Conservation (phyloP, 2,797 vertebrate genomes). For the Ciconia nigra region DNA sequence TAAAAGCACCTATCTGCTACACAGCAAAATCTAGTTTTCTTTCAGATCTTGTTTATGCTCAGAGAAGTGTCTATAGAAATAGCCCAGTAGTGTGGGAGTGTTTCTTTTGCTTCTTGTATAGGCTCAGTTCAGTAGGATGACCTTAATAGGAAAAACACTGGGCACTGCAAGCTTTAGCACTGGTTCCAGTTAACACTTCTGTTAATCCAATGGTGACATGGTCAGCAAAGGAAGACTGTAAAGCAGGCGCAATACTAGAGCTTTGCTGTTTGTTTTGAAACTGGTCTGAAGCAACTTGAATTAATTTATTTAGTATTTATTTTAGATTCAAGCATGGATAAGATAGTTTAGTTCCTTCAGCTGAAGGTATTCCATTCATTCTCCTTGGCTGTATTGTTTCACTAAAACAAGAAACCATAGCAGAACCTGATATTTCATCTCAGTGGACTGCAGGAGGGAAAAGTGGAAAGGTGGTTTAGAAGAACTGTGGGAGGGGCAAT, state of each 20-base stretch:
- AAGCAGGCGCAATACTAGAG: background rate
- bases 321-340: background rate
- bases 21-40: background rate
- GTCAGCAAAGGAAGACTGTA: background rate
- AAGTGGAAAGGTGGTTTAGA: background rate
- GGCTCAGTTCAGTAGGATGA: background rate
- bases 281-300: background rate
- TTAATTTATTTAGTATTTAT: background rate
- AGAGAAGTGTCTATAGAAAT: background rate
- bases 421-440: background rate
- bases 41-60: background rate
- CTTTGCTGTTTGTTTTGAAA: background rate
- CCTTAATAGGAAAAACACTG: background rate
- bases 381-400: background rate
- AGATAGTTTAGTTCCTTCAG: background rate
- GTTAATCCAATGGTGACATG: background rate
- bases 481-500: background rate
- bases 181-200: background rate
- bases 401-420: background rate
- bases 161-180: background rate
- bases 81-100: background rate
- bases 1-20: background rate
- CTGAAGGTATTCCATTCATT: background rate
- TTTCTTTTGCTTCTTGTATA: background rate
- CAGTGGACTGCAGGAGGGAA: background rate